Conservation (phyloP, 2,888 invertebrate species). For the Pseudococcus viburni region DNA sequence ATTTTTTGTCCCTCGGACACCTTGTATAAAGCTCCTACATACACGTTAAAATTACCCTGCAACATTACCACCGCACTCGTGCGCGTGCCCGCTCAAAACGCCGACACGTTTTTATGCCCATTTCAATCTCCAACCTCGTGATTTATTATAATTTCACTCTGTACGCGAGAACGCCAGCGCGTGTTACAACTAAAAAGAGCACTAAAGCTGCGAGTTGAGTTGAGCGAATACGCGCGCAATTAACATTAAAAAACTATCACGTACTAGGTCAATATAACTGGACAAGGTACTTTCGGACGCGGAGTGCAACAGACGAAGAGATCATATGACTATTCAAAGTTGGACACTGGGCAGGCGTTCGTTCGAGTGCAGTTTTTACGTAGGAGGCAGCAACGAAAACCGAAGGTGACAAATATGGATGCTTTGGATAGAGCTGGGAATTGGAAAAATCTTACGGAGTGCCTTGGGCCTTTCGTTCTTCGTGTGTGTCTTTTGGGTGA, state of each 20-base stretch:
- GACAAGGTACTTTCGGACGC: neutral
- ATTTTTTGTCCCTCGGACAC: neutral
- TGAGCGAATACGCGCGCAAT: neutral
- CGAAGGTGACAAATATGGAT: slow-evolving; percentile 52
- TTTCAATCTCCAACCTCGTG: neutral
- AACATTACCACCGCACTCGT: neutral
- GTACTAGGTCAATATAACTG: slow-evolving; percentile 36
- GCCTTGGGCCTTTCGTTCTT: neutral
- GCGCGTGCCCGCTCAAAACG: neutral
- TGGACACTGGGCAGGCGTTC: neutral
- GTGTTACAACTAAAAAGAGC: neutral
- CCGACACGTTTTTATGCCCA: neutral
- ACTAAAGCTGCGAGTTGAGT: neutral
- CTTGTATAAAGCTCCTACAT: neutral
- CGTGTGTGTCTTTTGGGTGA: neutral
- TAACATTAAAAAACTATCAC: slow-evolving; percentile 21
- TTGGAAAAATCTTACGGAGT: neutral
- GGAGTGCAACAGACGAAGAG: neutral
- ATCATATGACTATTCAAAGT: neutral
- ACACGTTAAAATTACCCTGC: neutral
- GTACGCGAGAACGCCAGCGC: neutral
- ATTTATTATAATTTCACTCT: neutral
- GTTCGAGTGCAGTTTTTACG: neutral
- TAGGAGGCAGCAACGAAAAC: neutral
- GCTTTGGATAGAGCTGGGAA: neutral